Evolutionary conservation across 2,113 vertebrate genomes (phyloP).

Genomic region (Macrotis lagotis): DNA sequence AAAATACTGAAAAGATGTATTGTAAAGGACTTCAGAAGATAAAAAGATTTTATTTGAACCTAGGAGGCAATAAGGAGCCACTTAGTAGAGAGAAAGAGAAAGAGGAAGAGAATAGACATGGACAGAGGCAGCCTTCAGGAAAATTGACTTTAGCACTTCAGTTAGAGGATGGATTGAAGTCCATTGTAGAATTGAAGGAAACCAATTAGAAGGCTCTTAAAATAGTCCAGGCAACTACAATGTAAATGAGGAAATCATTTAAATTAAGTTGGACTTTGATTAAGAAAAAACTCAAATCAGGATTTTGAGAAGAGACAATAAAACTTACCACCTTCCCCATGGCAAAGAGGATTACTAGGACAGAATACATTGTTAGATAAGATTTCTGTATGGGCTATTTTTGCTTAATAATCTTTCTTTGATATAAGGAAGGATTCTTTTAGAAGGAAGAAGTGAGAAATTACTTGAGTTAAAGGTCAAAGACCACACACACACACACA

Average conservation of each 20-base stretch:
- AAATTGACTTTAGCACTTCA: not conserved
- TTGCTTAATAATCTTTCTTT: not conserved
- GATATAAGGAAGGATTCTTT: not conserved
- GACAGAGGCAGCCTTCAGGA: not conserved
- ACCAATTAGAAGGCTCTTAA: not conserved
- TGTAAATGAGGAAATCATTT: not conserved
- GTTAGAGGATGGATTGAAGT: not conserved
- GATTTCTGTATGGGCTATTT: not conserved
- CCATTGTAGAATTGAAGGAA: not conserved
- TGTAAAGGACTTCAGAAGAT: not conserved
- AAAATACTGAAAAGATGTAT: not conserved
- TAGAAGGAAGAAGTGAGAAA: not conserved
- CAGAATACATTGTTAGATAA: not conserved
- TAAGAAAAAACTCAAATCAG: not conserved
- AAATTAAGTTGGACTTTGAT: not conserved
- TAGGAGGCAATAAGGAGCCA: not conserved
- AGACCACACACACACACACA: not conserved
- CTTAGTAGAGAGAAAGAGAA: not conserved
- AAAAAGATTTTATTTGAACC: not conserved
- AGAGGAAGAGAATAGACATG: not conserved
- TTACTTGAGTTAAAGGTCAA: not conserved
- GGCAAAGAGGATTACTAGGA: not conserved
- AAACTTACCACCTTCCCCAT: not conserved
- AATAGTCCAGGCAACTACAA: not conserved
- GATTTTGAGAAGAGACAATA: not conserved